Evolutionary conservation across 2,888 invertebrate species (phyloP).

Genomic region (Microchrysa polita): DNA sequence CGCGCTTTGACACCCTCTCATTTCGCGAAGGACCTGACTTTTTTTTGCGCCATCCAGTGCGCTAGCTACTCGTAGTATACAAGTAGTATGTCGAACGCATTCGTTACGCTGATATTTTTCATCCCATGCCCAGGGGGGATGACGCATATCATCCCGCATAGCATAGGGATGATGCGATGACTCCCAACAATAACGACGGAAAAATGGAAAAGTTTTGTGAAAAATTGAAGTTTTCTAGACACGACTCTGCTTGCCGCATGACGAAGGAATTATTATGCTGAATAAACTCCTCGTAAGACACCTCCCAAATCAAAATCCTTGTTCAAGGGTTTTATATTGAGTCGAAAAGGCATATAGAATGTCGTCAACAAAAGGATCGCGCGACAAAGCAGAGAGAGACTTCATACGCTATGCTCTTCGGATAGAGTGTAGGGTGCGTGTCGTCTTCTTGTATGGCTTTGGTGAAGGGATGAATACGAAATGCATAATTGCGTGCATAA

Average conservation of each 20-base stretch:
- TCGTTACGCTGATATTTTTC: conserved; percentile 15
- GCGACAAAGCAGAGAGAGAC: too few species aligned
- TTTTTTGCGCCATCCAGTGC: neutral
- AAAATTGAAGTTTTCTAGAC: conserved; percentile 31
- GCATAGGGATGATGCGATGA: too few species aligned
- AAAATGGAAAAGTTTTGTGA: conserved; percentile 15
- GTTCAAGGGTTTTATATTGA: neutral
- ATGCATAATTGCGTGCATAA: conserved; percentile 50
- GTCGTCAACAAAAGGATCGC: too few species aligned
- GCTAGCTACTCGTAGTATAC: too few species aligned
- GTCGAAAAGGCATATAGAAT: too few species aligned
- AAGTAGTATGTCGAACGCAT: conserved; percentile 32
- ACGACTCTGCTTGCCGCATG: neutral
- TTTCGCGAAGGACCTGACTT: too few species aligned
- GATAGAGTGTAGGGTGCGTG: conserved; percentile 42
- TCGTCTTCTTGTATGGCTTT: neutral
- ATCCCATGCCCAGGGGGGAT: neutral
- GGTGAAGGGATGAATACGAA: conserved; percentile 46
- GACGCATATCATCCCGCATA: conserved; percentile 17
- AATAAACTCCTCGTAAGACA: conserved; percentile 44
- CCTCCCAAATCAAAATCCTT: conserved; percentile 23
- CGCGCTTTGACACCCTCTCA: neutral
- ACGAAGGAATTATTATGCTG: conserved; percentile 39
- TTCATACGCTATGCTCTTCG: too few species aligned
- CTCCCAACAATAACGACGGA: conserved; percentile 21